These are phyloP conservation scores for Ardeotis arabs DNA, from an alignment of 2,113 vertebrate genomes.

Conservation along the genomic window DNA sequence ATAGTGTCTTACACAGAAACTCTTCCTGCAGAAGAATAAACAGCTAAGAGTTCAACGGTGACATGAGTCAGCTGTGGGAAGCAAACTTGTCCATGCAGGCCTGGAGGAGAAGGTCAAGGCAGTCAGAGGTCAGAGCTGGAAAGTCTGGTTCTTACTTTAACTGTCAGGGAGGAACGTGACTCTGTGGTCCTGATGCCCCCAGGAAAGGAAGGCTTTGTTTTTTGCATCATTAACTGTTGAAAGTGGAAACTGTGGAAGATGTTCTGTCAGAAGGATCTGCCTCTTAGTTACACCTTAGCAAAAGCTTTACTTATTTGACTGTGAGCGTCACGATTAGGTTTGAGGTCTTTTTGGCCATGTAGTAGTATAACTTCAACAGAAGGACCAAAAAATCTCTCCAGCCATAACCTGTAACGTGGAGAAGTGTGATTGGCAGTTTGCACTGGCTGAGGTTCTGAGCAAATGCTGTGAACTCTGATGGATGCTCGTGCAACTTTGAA, in stretches of 20 bases:
- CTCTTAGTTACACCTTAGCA: neutral
- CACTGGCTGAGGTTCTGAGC: neutral
- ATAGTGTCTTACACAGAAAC: neutral
- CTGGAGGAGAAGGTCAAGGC: neutral
- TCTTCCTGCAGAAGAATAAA: neutral
- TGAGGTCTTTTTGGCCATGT: neutral
- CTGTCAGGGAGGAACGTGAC: neutral
- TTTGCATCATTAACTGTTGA: neutral
- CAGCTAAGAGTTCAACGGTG: neutral
- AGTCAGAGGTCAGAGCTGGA: neutral
- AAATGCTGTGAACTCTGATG: rapidly evolving
- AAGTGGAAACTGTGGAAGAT: neutral
- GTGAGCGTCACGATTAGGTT: rapidly evolving
- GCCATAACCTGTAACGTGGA: too few relatives aligned
- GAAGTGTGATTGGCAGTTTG: neutral
- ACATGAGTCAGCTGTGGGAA: neutral
- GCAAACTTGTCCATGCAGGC: neutral
- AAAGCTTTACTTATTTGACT: neutral
- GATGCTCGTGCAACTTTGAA: neutral
- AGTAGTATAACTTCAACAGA: neutral
- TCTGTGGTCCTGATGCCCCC: neutral
- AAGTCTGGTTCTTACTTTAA: neutral
- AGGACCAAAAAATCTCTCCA: neutral
- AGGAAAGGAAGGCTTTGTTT: neutral
- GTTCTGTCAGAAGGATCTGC: neutral